Percentiles rank a stretch among this genome's conserved stretches.
Evolutionary conservation across 2,797 vertebrate genomes (phyloP).

Genomic region (Benthosema pterotum): DNA sequence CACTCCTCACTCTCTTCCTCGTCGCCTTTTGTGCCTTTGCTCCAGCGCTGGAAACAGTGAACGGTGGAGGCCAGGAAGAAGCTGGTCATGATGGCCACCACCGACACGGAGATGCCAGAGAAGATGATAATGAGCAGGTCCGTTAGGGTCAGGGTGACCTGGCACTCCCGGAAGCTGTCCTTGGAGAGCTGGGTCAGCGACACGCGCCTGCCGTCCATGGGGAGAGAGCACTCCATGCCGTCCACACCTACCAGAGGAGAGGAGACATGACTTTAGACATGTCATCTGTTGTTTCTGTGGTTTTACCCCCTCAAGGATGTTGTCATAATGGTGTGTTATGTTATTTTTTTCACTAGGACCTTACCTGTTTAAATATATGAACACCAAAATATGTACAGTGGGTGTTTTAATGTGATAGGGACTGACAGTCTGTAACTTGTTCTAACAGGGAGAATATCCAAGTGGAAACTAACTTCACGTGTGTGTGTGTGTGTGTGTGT

Average conservation of each 20-base stretch:
- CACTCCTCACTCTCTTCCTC: slow-evolving; percentile 94
- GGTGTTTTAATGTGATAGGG: no score
- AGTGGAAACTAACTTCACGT: no score
- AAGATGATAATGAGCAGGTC: slow-evolving; percentile 98
- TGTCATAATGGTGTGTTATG: no score
- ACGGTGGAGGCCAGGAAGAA: slow-evolving; percentile 97
- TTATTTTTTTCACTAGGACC: no score
- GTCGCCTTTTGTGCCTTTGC: slow-evolving; percentile 91
- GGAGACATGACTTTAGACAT: slow-evolving; percentile 39
- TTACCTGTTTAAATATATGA: no score
- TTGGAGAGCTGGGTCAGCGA: slow-evolving; percentile 91
- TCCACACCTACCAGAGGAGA: slow-evolving; percentile 83
- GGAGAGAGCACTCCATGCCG: slow-evolving; percentile 93
- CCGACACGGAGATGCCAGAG: slow-evolving; percentile 94
- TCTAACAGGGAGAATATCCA: no score
- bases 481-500: no score
- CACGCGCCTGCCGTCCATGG: slow-evolving; percentile 87
- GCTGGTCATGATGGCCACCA: slow-evolving; percentile 96
- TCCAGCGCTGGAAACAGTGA: slow-evolving; percentile 97
- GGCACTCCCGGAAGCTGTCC: slow-evolving; percentile 97
- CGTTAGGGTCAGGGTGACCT: slow-evolving; percentile 90
- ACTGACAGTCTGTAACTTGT: no score
- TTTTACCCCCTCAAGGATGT: no score
- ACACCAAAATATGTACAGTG: no score
- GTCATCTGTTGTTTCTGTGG: no score